Evolutionary conservation across 2,797 vertebrate genomes (phyloP).

Genomic region (Pitangus sulphuratus): DNA sequence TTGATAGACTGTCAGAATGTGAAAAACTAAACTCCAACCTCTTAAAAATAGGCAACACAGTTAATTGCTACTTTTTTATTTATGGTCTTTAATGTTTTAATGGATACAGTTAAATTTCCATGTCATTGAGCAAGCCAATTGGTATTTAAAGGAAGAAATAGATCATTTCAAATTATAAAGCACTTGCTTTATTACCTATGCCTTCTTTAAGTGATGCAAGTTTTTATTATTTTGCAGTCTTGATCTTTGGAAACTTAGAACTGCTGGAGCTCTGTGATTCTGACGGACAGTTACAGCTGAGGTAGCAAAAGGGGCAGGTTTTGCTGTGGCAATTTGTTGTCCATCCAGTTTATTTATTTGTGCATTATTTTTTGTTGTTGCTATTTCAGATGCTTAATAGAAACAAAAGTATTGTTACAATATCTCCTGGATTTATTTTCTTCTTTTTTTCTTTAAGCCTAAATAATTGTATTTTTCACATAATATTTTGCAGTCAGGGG

Average conservation of each 20-base stretch:
- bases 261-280: not conserved
- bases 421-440: not conserved
- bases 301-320: not conserved
- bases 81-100: conserved; percentile 69
- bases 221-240: not conserved
- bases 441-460: not conserved
- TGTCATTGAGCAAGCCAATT: conserved; percentile 42
- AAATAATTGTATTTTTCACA: not conserved
- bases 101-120: conserved; percentile 70
- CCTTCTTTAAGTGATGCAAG: not conserved
- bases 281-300: not conserved
- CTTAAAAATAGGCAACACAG: conserved; percentile 56
- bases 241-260: not conserved
- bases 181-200: conserved; percentile 40
- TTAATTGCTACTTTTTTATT: conserved; percentile 76
- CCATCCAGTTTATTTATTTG: not conserved
- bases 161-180: conserved; percentile 74
- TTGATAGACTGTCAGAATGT: conserved; percentile 66
- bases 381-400: not conserved
- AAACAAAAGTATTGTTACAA: not conserved
- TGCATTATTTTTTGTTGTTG: not conserved
- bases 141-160: conserved; percentile 62
- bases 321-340: not conserved
- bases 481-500: not conserved
- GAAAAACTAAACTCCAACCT: conserved; percentile 39